Percentiles rank a stretch among this genome's conserved stretches.
These are phyloP conservation scores for Daboia siamensis DNA, from an alignment of 2,113 vertebrate species.

Conservation along the genomic window DNA sequence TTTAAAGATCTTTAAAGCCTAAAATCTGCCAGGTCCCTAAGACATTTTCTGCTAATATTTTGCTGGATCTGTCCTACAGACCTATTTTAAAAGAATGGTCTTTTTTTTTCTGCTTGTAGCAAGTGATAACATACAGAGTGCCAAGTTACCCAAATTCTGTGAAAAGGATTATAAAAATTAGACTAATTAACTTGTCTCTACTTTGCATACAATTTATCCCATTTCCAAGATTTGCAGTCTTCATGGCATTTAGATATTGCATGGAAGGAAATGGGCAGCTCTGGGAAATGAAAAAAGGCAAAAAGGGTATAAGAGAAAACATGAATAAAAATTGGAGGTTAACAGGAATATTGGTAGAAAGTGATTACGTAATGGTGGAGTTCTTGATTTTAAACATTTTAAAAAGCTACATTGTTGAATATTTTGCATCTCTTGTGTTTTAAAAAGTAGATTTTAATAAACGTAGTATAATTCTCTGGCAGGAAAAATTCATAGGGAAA, in stretches of 20 bases:
- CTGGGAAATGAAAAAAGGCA: neutral
- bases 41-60: neutral
- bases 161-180: conserved; percentile 27
- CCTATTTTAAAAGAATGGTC: neutral
- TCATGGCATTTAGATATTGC: neutral
- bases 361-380: neutral
- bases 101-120: neutral
- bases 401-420: neutral
- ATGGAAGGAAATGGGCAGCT: neutral
- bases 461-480: neutral
- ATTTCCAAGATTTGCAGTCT: conserved; percentile 2
- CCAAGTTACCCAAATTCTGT: conserved; percentile 4
- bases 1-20: neutral
- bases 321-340: neutral
- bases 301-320: neutral
- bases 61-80: conserved; percentile 8
- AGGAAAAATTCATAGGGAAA: neutral
- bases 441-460: neutral
- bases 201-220: conserved; percentile 15
- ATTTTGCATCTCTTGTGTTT: neutral
- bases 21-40: neutral
- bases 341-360: neutral
- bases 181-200: conserved; percentile 9
- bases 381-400: neutral
- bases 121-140: neutral